Evolutionary conservation across 2,797 vertebrate species (phyloP), one percentile per base, ranked within the genome.

Genomic region (Pangasius djambal): DNA sequence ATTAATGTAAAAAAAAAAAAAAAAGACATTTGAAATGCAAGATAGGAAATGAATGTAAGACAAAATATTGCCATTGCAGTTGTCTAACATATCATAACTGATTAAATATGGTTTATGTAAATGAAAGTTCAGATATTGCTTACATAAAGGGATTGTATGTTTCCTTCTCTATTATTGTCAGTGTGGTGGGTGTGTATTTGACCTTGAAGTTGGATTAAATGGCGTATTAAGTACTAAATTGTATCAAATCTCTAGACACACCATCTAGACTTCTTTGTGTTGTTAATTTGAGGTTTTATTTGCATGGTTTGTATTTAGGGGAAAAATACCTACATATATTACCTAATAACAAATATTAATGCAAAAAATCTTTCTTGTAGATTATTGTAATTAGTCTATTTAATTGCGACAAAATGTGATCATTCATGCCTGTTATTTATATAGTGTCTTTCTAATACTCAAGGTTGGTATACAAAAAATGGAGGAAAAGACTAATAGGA

Each of bases 121-220:
- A 61, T 25, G 10, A 15, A 85, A 69, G 65, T 72, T 72, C 20
- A 72, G 50, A 37, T 25, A 3, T 15, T 18, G 67, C 57, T 83
- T 74, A 28, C 0, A 25, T 40, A 16, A 72, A 72, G 48, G 2
- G 67, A 52, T 57, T 25, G 5, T 8, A 50, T 31, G 18, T 37
- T 69, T 50, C 1, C 20, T 22, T 48, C n/a, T 50, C 9, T 34
- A 6, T 67, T n/a, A 57, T 20, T 83, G 22, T 44, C 40, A 37
- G 12, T 22, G 40, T 6, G 20, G 4, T 25, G 15, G 70, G 9
- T n/a, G 16, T 31, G 52, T 88, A 90, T 89, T 90, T 92, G 88
- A 94, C 90, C 91, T 90, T 92, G 91, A 67, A 83, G 89, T 89
- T 93, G 92, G 90, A 94, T 94, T 77, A 63, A 91, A 90, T 67